Evolutionary conservation across 35 echinoderm and acorn worm species (phyloP).

Genomic region (Apostichopus californicus): DNA sequence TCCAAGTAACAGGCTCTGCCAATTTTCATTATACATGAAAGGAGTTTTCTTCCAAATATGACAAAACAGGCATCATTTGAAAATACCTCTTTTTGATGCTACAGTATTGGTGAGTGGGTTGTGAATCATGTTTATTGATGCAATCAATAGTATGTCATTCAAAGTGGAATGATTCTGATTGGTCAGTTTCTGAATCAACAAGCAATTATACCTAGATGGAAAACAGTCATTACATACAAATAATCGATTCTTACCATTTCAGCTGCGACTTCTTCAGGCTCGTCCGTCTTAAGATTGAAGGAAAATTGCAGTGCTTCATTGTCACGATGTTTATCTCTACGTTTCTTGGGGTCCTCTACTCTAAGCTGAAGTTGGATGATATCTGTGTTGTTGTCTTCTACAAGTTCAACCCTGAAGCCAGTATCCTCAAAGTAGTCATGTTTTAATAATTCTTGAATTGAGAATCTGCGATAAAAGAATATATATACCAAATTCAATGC

Average conservation of each 20-base stretch:
- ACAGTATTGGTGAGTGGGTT: background rate
- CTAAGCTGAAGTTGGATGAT: constrained; percentile 83
- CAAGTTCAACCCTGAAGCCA: constrained; percentile 93
- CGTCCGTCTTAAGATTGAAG: constrained; percentile 92
- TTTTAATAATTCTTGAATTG: constrained; percentile 87
- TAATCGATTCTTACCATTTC: constrained; percentile 78
- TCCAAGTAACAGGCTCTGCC: too few species aligned
- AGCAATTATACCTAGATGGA: background rate
- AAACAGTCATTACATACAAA: background rate
- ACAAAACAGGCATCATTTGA: too few species aligned
- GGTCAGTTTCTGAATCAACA: background rate
- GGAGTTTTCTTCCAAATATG: too few species aligned
- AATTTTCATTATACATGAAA: too few species aligned
- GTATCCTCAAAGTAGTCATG: constrained; percentile 99
- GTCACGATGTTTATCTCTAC: constrained; percentile 93
- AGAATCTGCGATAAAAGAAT: constrained; percentile 55
- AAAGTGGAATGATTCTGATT: background rate
- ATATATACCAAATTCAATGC: too few species aligned
- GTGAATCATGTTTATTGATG: background rate
- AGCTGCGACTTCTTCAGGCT: constrained; percentile 91
- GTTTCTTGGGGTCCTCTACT: constrained; percentile 97
- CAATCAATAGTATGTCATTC: background rate
- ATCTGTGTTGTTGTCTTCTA: constrained; percentile 82
- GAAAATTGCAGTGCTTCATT: constrained; percentile 99
- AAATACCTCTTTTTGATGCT: too few species aligned